Percentiles rank a stretch among this genome's conserved stretches.
phyloP scores from a whole-genome alignment of 92 coral and sea anemone species.

The Zoanthus solanderi region DNA sequence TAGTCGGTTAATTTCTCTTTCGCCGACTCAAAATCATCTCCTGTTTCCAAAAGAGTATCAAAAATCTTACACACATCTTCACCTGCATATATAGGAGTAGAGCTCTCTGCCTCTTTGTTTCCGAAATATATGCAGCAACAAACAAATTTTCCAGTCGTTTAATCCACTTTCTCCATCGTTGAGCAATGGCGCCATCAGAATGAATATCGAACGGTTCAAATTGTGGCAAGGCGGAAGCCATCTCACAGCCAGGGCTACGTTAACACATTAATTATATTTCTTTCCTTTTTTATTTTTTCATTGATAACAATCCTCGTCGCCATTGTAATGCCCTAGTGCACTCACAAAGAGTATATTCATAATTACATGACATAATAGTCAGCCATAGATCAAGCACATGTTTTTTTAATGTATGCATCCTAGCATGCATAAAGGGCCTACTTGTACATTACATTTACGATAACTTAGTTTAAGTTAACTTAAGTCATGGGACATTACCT shows the following conservation, averaged over 20 bases:
- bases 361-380: too few species aligned
- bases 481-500: too few species aligned
- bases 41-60: slow-evolving; percentile 21
- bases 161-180: slow-evolving; percentile 57
- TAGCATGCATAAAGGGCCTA: too few species aligned
- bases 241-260: background rate
- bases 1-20: slow-evolving; percentile 41
- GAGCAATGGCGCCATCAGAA: slow-evolving; percentile 49
- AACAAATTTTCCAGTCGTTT: slow-evolving; percentile 62
- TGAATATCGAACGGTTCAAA: slow-evolving; percentile 59
- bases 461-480: too few species aligned
- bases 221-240: slow-evolving; percentile 46
- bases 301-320: too few species aligned
- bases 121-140: slow-evolving; percentile 54
- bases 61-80: slow-evolving; percentile 2
- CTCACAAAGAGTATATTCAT: too few species aligned
- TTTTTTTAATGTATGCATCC: too few species aligned
- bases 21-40: slow-evolving; percentile 47
- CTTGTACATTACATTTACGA: too few species aligned
- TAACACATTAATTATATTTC: too few species aligned
- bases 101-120: slow-evolving; percentile 52
- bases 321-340: too few species aligned
- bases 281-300: too few species aligned
- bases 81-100: slow-evolving; percentile 52
- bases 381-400: too few species aligned